Evolutionary conservation across 2,797 vertebrate genomes (phyloP).

Genomic region (Meda fulgida): DNA sequence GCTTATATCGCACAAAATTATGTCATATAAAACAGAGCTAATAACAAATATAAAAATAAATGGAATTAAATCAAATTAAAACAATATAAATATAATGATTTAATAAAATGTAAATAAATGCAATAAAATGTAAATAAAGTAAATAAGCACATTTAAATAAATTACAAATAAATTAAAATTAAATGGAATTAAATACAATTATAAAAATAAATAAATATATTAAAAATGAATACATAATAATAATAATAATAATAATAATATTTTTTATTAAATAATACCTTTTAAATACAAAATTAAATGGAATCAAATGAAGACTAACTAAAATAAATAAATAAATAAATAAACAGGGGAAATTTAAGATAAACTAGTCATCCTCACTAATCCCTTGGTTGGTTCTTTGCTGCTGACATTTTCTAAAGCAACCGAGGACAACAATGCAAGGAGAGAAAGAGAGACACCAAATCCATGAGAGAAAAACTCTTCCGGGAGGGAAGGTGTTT

Average conservation of each 20-base stretch:
- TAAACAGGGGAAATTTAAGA: neutral
- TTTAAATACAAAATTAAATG: neutral
- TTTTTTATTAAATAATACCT: too few relatives aligned
- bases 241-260: too few relatives aligned
- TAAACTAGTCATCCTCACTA: neutral
- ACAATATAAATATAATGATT: too few relatives aligned
- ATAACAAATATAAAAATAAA: too few relatives aligned
- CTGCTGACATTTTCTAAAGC: neutral
- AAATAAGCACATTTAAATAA: too few relatives aligned
- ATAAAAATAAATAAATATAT: neutral
- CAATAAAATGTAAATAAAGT: too few relatives aligned
- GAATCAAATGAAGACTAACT: neutral
- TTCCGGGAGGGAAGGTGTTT: constrained; percentile 55
- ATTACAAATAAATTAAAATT: neutral
- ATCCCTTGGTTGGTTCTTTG: neutral
- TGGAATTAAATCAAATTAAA: too few relatives aligned
- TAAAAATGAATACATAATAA: too few relatives aligned
- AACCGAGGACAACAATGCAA: constrained; percentile 4
- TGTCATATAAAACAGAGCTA: too few relatives aligned
- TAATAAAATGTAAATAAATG: too few relatives aligned
- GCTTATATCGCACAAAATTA: too few relatives aligned
- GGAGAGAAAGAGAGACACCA: neutral
- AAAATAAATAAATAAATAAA: neutral
- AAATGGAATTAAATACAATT: neutral
- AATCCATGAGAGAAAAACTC: constrained; percentile 29